Conservation (phyloP, 2,797 vertebrate genomes). For the Gymnodraco acuticeps region DNA sequence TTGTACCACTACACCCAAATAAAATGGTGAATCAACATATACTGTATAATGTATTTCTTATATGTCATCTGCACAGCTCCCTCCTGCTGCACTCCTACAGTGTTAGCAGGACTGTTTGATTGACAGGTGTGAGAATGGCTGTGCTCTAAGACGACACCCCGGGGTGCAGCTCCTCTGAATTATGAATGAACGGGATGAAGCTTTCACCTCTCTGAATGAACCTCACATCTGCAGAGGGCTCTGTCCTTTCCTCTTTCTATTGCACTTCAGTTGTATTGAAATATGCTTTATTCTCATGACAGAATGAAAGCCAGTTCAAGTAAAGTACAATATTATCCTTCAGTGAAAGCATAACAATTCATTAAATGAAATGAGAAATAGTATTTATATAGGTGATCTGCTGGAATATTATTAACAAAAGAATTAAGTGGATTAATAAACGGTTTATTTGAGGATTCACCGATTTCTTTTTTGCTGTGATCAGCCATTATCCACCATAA, state of each 20-base stretch:
- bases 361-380: not conserved
- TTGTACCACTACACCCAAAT: not conserved
- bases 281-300: slow-evolving; percentile 1
- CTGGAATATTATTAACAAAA: not conserved
- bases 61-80: slow-evolving; percentile 5
- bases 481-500: no score
- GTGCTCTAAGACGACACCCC: slow-evolving; percentile 40
- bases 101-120: slow-evolving; percentile 35
- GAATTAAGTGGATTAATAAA: no score
- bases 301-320: not conserved
- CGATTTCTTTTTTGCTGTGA: no score
- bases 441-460: no score
- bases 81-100: not conserved
- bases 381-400: not conserved
- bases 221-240: slow-evolving; percentile 29
- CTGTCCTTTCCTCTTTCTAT: not conserved
- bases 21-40: not conserved
- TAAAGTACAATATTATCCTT: not conserved
- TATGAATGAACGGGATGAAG: slow-evolving; percentile 62
- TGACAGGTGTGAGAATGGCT: slow-evolving; percentile 56
- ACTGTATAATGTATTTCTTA: not conserved
- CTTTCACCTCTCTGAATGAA: slow-evolving; percentile 44
- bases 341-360: no score
- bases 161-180: slow-evolving; percentile 60
- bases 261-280: not conserved